Evolutionary conservation across 1,140 invertebrate genomes (phyloP), one percentile per base, ranked within the genome.

Genomic region (Rhysida immarginata): DNA sequence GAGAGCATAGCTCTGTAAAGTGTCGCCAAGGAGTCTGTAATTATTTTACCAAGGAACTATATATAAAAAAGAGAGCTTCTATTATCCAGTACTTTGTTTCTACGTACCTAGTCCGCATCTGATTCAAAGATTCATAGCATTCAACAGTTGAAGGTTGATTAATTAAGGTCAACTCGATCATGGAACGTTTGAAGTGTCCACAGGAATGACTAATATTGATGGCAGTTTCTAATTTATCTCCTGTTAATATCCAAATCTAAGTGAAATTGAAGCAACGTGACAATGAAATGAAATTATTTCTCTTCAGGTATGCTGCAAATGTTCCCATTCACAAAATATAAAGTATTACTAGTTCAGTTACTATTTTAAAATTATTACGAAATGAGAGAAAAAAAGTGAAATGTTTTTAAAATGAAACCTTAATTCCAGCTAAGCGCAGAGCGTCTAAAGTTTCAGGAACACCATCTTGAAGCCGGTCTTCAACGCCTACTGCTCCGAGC

Each of bases 401-500:
- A n/a, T n/a, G n/a, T n/a, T n/a, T n/a, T n/a, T 70, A 72, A n/a
- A n/a, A n/a, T n/a, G n/a, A n/a, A n/a, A 71, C 80, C 68, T 76
- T 81, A 25, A 83, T 81, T 1, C 84, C 86, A n/a, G 86, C 87
- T 2, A 70, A 64, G 49, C 80, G 72, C 23, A 92, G 67, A 2
- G 79, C 72, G n/a, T 80, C 78, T 16, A 91, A 71, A 0, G 87
- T 88, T 57, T 86, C 82, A 2, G 77, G 75, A 1, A 91, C 87
- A 13, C 79, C 77, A 26, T 87, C 84, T 63, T 92, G 87, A 2
- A 92, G 72, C 29, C 80, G 78, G 71, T 93, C 88, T 65, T 91
- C 87, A 1, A 93, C 80, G 0, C 80, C 88, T 0, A 85, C 88
- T 0, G 83, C 83, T 1, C 88, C 88, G 0, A 89, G 61, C 2